These are phyloP conservation scores for Alexandromys oeconomus DNA, from an alignment of 2,797 vertebrate species.

Conservation along the genomic window DNA sequence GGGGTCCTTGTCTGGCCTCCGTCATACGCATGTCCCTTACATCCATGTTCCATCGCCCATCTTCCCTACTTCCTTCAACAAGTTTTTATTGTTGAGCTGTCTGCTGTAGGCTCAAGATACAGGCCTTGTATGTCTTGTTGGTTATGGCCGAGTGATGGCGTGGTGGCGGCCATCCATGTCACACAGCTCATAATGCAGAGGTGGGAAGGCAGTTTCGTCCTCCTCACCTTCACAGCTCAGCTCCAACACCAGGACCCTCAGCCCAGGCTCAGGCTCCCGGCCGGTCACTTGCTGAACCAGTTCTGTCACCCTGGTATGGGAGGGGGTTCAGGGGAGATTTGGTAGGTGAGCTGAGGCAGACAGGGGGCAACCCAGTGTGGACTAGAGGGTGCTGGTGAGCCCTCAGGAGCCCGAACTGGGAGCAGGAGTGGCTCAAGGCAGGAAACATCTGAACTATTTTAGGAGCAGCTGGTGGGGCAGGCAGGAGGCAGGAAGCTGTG, in stretches of 20 bases:
- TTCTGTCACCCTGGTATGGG: slow-evolving; percentile 89
- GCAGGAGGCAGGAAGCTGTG: slow-evolving; percentile 80
- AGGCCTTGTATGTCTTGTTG: background rate
- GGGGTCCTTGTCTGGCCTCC: background rate
- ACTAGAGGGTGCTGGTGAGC: slow-evolving; percentile 49
- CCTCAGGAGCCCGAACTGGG: slow-evolving; percentile 62
- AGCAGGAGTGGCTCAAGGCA: slow-evolving; percentile 74
- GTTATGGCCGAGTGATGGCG: rapidly evolving
- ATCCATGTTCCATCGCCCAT: background rate
- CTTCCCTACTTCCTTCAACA: background rate
- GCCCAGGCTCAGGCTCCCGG: slow-evolving; percentile 77
- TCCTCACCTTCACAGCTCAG: slow-evolving; percentile 86
- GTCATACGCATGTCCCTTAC: background rate
- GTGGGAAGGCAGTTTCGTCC: slow-evolving; percentile 80
- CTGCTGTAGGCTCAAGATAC: background rate
- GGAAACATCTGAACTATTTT: slow-evolving; percentile 86
- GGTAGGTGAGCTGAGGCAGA: background rate
- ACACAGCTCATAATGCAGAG: slow-evolving; percentile 83
- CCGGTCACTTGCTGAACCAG: slow-evolving; percentile 84
- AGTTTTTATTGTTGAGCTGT: slow-evolving; percentile 68
- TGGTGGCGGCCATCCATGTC: background rate
- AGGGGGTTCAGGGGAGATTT: background rate
- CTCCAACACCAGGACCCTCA: slow-evolving; percentile 88
- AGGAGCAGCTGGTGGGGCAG: slow-evolving; percentile 71
- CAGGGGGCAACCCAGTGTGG: background rate